Base-by-base conservation (phyloP, 2,113 vertebrate genomes). In the Dendrocopos noguchii region DNA sequence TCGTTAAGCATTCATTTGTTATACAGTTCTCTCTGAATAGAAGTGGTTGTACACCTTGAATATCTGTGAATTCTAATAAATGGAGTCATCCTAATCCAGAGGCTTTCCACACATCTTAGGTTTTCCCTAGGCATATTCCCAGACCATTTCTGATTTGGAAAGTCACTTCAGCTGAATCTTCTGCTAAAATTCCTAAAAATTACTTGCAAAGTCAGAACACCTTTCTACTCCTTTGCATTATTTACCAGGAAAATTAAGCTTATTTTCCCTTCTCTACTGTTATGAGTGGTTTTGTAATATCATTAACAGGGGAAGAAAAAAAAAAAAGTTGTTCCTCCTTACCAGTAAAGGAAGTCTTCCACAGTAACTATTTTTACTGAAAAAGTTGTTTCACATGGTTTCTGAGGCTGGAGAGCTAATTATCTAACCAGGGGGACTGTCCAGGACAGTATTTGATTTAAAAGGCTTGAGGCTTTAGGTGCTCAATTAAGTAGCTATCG, bases 401-500 rank as follows among this genome's bases (percentile, higher is more conserved):
- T 98, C 97, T 94, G 93, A 96, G 75, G 52, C 96, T 97, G 95
- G 95, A 97, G 93, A 98, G 98, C 98, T 99, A 98, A 99, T 99
- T 98, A 99, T 98, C 98, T 98, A 98, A 99, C 98, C 98, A 97
- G 95, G 97, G 97, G 98, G 97, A 98, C 96, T 97, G 97, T 97
- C 98, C 98, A 98, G 98, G 98, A 98, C 98, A 98, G 98, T 97
- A 97, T 99, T 99, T 99, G 98, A 99, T 99, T 99, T 99, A 99
- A 98, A 98, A 98, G 98, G 98, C 98, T 98, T 28, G 95, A 98
- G 98, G 98, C 98, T 98, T 98, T 98, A 98, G 98, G 98, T 99
- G 98, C 98, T 99, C 98, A 98, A 99, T 99, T 99, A 99, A 99
- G 98, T 98, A 98, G 98, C 98, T 98, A 98, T 98, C 96, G 97